A percentile compares a stretch with the other conserved stretches of the same genome.
Conservation (phyloP, 2,113 vertebrate species). For the Scopus umbretta region DNA sequence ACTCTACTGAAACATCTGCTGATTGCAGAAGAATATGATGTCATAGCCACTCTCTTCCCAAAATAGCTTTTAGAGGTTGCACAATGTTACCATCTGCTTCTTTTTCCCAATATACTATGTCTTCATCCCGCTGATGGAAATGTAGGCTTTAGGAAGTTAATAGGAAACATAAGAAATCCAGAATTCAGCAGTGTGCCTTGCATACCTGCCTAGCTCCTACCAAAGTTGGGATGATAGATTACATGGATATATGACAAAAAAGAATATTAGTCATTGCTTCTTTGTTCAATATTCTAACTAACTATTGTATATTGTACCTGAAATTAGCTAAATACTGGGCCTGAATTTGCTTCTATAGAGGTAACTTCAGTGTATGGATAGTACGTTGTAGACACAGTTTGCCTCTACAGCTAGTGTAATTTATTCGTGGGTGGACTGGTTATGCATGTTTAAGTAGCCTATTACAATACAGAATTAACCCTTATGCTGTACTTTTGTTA, state of each 20-base stretch:
- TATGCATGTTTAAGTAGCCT: not conserved
- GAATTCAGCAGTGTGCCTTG: not conserved
- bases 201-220: not conserved
- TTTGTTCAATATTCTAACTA: not conserved
- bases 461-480: not conserved
- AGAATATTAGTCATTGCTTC: not conserved
- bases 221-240: not conserved
- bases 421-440: not conserved
- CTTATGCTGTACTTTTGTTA: not conserved
- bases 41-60: not conserved
- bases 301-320: not conserved
- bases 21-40: not conserved
- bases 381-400: not conserved
- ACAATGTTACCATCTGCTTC: not conserved
- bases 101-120: not conserved
- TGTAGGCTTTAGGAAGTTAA: not conserved
- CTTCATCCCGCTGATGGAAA: not conserved
- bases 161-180: not conserved
- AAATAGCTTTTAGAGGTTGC: not conserved
- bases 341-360: not conserved
- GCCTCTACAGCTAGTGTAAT: not conserved
- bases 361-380: not conserved
- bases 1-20: not conserved
- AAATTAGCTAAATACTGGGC: not conserved
- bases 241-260: not conserved